A percentile compares a stretch with the other conserved stretches of the same genome.
phyloP scores from a whole-genome alignment of 2,888 invertebrate genomes.

The Cylloceria caligata region DNA sequence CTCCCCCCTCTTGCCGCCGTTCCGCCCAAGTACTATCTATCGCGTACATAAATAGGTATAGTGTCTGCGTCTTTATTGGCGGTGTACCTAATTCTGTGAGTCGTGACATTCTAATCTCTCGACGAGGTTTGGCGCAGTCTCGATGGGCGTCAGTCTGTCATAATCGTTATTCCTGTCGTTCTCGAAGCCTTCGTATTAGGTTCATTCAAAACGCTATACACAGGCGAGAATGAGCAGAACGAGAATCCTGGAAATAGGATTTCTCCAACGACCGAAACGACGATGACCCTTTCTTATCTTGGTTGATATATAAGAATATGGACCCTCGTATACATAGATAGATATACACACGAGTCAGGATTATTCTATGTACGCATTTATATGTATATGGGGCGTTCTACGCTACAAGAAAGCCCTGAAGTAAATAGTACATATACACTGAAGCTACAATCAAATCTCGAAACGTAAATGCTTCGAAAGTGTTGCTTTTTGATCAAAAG shows the following conservation, averaged over 20 bases:
- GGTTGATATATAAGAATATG: background rate
- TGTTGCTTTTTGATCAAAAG: no score
- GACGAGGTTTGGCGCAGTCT: slow-evolving; percentile 47
- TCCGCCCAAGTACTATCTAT: no score
- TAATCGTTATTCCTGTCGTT: slow-evolving; percentile 55
- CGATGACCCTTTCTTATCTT: slow-evolving; percentile 5
- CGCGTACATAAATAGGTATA: slow-evolving; percentile 37
- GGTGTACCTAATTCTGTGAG: slow-evolving; percentile 8
- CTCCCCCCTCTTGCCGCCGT: no score
- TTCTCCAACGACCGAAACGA: slow-evolving; percentile 8
- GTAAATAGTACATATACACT: no score
- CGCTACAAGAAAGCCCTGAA: no score
- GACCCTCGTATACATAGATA: background rate
- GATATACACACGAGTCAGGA: background rate
- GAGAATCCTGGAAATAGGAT: slow-evolving; percentile 35
- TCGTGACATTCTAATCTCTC: slow-evolving; percentile 15
- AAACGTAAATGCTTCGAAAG: no score
- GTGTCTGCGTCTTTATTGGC: slow-evolving; percentile 6
- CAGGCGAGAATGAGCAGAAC: slow-evolving; percentile 10
- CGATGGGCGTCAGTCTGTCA: slow-evolving; percentile 58
- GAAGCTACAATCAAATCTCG: no score
- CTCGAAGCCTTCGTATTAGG: slow-evolving; percentile 11
- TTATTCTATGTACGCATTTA: background rate
- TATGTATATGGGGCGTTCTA: background rate
- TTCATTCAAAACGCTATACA: background rate